Evolutionary conservation across 2,888 invertebrate genomes (phyloP).

Genomic region (Tubiluchus corallicola): DNA sequence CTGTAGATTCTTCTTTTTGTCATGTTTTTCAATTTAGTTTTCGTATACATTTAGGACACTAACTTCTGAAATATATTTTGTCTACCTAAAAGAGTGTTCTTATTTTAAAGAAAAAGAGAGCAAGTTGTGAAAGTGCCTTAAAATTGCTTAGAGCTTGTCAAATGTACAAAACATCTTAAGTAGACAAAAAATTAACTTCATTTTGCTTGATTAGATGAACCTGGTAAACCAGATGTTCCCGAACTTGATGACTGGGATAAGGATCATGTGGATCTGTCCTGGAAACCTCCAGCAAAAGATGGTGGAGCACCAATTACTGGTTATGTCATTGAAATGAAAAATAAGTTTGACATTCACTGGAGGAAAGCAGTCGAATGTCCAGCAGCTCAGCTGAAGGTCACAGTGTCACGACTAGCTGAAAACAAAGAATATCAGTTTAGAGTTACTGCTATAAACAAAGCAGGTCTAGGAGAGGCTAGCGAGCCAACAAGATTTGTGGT

Average conservation of each 20-base stretch:
- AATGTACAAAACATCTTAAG: no score
- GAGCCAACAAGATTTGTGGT: conserved; percentile 22
- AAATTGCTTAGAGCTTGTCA: no score
- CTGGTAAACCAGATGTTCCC: conserved; percentile 71
- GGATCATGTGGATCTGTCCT: conserved; percentile 13
- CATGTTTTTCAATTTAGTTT: no score
- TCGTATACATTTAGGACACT: no score
- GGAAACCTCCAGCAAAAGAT: conserved; percentile 27
- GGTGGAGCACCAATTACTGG: conserved; percentile 22
- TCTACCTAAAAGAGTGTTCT: no score
- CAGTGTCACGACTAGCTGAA: conserved; percentile 27
- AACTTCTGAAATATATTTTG: no score
- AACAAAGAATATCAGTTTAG: conserved; percentile 25
- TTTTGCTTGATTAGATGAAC: no score
- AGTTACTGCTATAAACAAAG: conserved; percentile 25
- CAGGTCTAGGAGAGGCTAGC: conserved; percentile 24
- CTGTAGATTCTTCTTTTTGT: no score
- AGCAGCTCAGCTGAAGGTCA: conserved; percentile 20
- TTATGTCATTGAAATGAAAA: conserved; percentile 25
- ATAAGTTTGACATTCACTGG: conserved; percentile 27
- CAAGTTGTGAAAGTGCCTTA: no score
- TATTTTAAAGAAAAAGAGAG: no score
- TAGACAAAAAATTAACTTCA: no score
- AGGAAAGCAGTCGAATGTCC: conserved; percentile 19
- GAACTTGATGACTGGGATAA: conserved; percentile 56